A percentile compares a stretch with the other conserved stretches of the same genome.
Evolutionary conservation across 2,797 vertebrate species (phyloP).

Genomic region (Sebastes hubbsi): DNA sequence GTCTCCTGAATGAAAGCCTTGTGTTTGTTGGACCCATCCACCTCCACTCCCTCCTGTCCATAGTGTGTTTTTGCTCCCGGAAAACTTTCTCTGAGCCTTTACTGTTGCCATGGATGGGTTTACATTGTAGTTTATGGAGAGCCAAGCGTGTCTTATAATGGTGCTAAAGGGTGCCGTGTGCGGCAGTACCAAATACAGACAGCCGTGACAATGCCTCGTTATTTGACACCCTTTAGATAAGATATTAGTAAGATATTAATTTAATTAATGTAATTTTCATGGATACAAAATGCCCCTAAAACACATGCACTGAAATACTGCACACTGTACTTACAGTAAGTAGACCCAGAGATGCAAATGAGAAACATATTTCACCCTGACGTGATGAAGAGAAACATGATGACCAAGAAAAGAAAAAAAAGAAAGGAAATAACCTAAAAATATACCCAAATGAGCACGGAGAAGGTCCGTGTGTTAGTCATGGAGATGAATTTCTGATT

Average conservation of each 20-base stretch:
- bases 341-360: background rate
- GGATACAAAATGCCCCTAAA: background rate
- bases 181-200: no score
- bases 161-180: no score
- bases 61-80: no score
- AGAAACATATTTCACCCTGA: background rate
- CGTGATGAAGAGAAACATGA: background rate
- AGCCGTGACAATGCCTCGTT: no score
- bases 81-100: no score
- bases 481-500: slow-evolving; percentile 49
- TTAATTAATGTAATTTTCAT: background rate
- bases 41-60: no score
- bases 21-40: no score
- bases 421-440: background rate
- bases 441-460: background rate
- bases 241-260: background rate
- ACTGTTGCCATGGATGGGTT: no score
- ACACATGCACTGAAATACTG: background rate
- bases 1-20: no score
- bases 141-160: no score
- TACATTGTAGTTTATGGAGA: no score
- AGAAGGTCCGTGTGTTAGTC: slow-evolving; percentile 29
- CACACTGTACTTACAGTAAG: background rate
- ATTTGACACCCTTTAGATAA: no score
- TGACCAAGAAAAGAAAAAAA: background rate